Conservation (phyloP, 2,797 vertebrate genomes). For the Yasuhikotakia modesta region DNA sequence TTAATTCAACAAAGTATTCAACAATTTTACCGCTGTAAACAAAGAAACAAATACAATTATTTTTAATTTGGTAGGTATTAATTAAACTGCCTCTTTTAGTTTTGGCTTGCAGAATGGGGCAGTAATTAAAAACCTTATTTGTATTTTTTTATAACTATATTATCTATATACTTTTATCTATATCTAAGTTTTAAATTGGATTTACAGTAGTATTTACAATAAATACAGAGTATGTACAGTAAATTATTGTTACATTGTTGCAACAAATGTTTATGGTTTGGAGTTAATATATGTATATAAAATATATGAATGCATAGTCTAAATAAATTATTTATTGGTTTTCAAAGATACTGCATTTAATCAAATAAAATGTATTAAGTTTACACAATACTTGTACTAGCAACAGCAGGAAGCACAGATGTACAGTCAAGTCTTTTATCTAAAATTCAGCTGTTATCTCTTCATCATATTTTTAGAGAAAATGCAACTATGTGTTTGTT, state of each 20-base stretch:
- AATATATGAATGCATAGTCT: neutral
- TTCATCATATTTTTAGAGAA: too few relatives aligned
- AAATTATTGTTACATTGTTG: constrained; percentile 10
- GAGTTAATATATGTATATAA: constrained; percentile 2
- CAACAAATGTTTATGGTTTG: constrained; percentile 1
- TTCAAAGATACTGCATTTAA: neutral
- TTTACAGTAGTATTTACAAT: too few relatives aligned
- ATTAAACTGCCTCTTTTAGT: neutral
- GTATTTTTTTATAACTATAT: too few relatives aligned
- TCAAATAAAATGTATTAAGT: neutral
- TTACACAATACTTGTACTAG: neutral
- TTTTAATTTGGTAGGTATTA: neutral
- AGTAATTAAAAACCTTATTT: neutral
- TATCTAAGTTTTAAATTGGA: too few relatives aligned
- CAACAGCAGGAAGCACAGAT: neutral
- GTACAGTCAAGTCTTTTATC: neutral
- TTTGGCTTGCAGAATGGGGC: neutral
- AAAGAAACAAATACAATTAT: neutral
- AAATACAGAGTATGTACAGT: neutral
- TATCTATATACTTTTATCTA: too few relatives aligned
- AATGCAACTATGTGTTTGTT: constrained; percentile 2
- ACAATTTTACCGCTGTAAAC: neutral
- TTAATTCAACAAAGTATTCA: constrained; percentile 15
- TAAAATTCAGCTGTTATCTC: too few relatives aligned
- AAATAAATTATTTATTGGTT: too few relatives aligned